Percentiles rank a stretch among this genome's conserved stretches.
Evolutionary conservation across 2,113 vertebrate genomes (phyloP).

Genomic region (Ellobius talpinus): DNA sequence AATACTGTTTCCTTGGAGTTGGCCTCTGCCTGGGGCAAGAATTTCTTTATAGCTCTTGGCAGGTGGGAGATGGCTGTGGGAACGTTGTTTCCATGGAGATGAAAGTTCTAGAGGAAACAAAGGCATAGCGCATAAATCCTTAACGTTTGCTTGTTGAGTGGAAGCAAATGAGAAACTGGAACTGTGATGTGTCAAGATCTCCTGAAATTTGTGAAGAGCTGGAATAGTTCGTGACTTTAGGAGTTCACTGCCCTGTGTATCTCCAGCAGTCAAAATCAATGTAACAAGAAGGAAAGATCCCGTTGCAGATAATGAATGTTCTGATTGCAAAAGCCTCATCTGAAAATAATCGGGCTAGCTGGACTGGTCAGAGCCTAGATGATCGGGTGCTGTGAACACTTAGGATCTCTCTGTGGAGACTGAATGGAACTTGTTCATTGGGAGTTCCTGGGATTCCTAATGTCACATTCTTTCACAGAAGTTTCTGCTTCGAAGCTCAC

Average conservation of each 20-base stretch:
- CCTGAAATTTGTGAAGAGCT: slow-evolving; percentile 1
- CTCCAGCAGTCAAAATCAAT: not conserved
- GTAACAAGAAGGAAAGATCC: not conserved
- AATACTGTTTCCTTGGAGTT: not conserved
- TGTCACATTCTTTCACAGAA: not conserved
- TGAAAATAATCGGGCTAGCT: not conserved
- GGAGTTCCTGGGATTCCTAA: not conserved
- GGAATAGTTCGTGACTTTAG: not conserved
- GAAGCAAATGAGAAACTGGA: not conserved
- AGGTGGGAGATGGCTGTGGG: not conserved
- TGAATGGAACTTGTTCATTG: not conserved
- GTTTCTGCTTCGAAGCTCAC: not conserved
- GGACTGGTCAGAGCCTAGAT: not conserved
- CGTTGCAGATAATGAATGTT: not conserved
- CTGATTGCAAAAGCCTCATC: not conserved
- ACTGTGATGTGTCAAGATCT: not conserved
- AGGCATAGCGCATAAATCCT: not conserved
- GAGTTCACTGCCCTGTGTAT: not conserved
- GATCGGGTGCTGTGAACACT: not conserved
- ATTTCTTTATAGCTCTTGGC: not conserved
- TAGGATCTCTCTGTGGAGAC: not conserved
- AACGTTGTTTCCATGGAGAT: not conserved
- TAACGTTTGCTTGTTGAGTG: not conserved
- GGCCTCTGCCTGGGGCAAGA: not conserved
- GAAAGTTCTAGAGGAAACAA: not conserved